Evolutionary conservation across 2,797 vertebrate genomes (phyloP).

Genomic region (Myotis pilosus): DNA sequence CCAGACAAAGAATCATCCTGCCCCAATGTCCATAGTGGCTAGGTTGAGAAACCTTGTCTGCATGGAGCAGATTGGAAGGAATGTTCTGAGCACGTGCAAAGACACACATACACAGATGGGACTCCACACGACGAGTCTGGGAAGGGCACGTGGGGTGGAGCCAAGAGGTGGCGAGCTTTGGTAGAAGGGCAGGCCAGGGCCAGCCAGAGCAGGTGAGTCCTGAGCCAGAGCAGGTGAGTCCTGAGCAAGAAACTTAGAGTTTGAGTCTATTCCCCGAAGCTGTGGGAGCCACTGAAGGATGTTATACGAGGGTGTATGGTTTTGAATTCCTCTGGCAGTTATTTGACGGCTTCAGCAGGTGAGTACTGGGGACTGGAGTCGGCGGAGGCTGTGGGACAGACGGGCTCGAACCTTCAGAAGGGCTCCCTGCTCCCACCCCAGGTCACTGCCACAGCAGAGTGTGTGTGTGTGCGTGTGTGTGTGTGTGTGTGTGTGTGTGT

Average conservation of each 20-base stretch:
- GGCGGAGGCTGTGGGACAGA: not conserved
- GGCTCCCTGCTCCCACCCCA: not conserved
- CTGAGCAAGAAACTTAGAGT: not conserved
- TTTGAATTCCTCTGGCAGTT: not conserved
- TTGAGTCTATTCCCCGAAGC: not conserved
- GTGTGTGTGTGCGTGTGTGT: no score
- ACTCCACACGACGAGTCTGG: not conserved
- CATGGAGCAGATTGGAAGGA: not conserved
- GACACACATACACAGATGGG: not conserved
- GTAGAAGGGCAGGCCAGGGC: not conserved
- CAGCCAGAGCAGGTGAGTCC: not conserved
- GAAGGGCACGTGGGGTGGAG: accelerated
- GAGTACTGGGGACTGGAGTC: not conserved
- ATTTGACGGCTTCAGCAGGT: not conserved
- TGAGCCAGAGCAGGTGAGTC: not conserved
- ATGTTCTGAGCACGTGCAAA: accelerated
- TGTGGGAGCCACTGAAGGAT: not conserved
- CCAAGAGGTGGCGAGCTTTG: accelerated
- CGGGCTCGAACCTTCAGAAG: not conserved
- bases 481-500: not conserved
- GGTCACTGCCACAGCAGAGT: not conserved
- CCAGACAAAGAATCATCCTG: not conserved
- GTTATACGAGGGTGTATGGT: not conserved
- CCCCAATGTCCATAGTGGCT: not conserved
- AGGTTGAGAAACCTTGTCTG: not conserved